A percentile compares a stretch with the other conserved stretches of the same genome.
Conservation (phyloP, 2,113 vertebrate genomes). For the Nanorana parkeri region DNA sequence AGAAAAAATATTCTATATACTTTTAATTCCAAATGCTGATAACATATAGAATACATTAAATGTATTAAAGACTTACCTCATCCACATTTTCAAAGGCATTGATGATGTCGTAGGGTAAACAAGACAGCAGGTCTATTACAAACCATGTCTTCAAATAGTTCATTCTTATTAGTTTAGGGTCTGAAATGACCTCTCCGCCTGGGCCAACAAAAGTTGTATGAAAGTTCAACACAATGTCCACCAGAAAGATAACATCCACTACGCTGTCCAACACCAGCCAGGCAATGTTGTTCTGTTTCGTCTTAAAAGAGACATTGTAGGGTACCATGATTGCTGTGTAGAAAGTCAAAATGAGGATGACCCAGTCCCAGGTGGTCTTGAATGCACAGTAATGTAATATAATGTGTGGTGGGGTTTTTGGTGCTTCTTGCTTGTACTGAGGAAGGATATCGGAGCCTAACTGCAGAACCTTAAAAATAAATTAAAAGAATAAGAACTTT, state of each 20-base stretch:
- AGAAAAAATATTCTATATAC: too few relatives aligned
- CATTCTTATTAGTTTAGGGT: constrained; percentile 96
- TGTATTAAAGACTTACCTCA: constrained; percentile 78
- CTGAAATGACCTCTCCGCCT: constrained; percentile 96
- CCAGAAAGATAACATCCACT: constrained; percentile 96
- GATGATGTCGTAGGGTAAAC: constrained; percentile 99
- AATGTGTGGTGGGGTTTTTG: constrained; percentile 96
- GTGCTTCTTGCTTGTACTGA: constrained; percentile 97
- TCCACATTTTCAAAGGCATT: constrained; percentile 99
- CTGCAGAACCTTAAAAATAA: constrained; percentile 86
- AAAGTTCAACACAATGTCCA: constrained; percentile 97
- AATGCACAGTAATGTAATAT: constrained; percentile 98
- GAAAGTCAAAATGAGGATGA: constrained; percentile 96
- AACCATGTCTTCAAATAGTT: constrained; percentile 99
- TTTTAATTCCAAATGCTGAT: too few relatives aligned
- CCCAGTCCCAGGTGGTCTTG: constrained; percentile 98
- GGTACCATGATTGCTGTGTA: constrained; percentile 99
- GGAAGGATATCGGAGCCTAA: constrained; percentile 96
- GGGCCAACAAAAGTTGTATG: constrained; percentile 97
- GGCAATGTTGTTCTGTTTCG: constrained; percentile 95
- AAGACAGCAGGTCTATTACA: constrained; percentile 95
- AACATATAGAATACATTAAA: too few relatives aligned
- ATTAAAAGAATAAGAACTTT: neutral
- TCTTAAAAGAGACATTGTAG: constrained; percentile 97
- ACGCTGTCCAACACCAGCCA: constrained; percentile 98